Evolutionary conservation across 1,140 invertebrate genomes (phyloP).

Genomic region (Apis dorsata): DNA sequence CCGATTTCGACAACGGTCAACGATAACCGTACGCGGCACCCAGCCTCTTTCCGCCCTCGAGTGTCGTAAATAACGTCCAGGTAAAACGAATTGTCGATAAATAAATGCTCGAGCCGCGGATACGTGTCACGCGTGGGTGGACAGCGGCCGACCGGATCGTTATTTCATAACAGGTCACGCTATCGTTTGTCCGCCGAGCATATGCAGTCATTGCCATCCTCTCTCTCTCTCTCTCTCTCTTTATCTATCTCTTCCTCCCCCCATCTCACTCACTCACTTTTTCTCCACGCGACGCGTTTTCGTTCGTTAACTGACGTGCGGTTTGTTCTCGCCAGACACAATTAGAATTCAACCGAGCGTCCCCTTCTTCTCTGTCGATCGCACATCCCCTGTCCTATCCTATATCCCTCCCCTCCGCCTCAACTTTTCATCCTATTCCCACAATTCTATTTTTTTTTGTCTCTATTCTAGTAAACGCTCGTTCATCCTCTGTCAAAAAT

Average conservation of each 20-base stretch:
- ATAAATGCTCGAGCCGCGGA: slow-evolving; percentile 38
- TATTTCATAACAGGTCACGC: slow-evolving; percentile 50
- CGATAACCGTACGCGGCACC: background rate
- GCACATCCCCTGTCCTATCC: background rate
- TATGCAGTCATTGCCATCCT: background rate
- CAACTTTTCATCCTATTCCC: background rate
- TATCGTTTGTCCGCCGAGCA: slow-evolving; percentile 22
- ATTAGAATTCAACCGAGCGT: slow-evolving; percentile 22
- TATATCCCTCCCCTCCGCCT: background rate
- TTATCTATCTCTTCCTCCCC: background rate
- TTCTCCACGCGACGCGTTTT: background rate
- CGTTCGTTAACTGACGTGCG: slow-evolving; percentile 32
- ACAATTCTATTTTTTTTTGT: too few relatives aligned
- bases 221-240: background rate
- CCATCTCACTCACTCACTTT: background rate
- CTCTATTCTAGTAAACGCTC: background rate
- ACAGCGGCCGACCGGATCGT: slow-evolving; percentile 45
- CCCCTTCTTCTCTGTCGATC: background rate
- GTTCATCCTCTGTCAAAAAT: too few relatives aligned
- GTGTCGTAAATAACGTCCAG: slow-evolving; percentile 47
- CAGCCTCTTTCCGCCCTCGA: slow-evolving; percentile 41
- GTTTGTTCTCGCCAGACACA: slow-evolving; percentile 25
- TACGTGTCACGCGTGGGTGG: slow-evolving; percentile 31
- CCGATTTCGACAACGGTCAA: background rate
- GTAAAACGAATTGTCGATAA: slow-evolving; percentile 49